Conservation (phyloP, 2,888 invertebrate species). For the Thumatha senex region DNA sequence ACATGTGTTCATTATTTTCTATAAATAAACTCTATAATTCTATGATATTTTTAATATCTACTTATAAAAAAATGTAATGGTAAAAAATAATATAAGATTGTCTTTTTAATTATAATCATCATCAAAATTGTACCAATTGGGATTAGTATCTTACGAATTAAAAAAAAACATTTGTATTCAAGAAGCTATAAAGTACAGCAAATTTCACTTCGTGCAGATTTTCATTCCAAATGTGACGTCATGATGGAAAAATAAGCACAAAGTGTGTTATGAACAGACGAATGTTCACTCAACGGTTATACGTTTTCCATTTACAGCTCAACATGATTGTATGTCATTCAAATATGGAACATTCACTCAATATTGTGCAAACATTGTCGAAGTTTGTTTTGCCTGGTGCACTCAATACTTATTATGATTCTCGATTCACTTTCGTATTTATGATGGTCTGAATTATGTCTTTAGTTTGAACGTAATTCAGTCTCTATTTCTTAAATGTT, state of each 20-base stretch:
- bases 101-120: too few species aligned
- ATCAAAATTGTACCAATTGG: too few species aligned
- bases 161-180: too few species aligned
- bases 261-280: constrained; percentile 12
- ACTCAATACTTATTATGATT: neutral
- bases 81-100: too few species aligned
- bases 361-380: constrained; percentile 7
- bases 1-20: too few species aligned
- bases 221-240: constrained; percentile 1
- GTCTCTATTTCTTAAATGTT: too few species aligned
- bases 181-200: too few species aligned
- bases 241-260: constrained; percentile 24
- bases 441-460: constrained; percentile 17
- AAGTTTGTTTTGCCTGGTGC: neutral
- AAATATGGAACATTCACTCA: constrained; percentile 13
- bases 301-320: constrained; percentile 22
- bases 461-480: too few species aligned
- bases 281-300: constrained; percentile 4
- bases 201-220: constrained; percentile 4
- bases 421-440: constrained; percentile 18
- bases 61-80: too few species aligned
- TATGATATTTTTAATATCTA: too few species aligned
- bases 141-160: too few species aligned
- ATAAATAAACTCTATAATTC: too few species aligned
- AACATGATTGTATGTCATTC: constrained; percentile 10